Evolutionary conservation across 2,888 invertebrate species (phyloP), one percentile per base, ranked within the genome.

Genomic region (Drosophila quasianomalipes): DNA sequence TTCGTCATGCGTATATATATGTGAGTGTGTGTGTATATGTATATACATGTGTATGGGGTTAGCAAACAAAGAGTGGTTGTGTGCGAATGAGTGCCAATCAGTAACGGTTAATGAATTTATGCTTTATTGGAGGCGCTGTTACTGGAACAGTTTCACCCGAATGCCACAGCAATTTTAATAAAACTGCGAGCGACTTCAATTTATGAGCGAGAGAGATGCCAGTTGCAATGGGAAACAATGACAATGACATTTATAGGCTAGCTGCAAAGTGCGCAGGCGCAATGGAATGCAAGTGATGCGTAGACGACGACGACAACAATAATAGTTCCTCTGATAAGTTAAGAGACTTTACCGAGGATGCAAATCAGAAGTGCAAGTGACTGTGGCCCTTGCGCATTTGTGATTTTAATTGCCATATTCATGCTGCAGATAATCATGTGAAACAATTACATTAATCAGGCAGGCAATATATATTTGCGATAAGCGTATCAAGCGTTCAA

Each of bases 181-280:
- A 49, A 33, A 66, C 62, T 64, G 61, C 14, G 28, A 67, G 28
- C 22, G n/a, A 67, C 54, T 77, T 55, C 54, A 67, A 39, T 77
- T 63, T 64, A 61, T 72, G 51, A 68, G 26, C 57, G 35, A 26
- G 51, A 30, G 28, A 30, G 30, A 51, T 31, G 49, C 55, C 31
- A 44, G 44, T 19, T 57, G 30, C 39, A 71, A 33, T 33, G 16
- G 55, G 19, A 55, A 44, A 33, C 58, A 22, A 39, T 35, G 53
- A 22, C 37, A 53, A 55, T 52, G 51, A 49, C 30, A 41, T 49
- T 9, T 19, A n/a, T 22, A 1, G 14, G 22, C 16, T 5, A 26
- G 16, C 47, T 12, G 12, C 19, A 57, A 12, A 79, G 22, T 30
- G 78, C 80, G 73, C 79, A 79, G 37, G 70, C 79, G 76, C 80